Evolutionary conservation across 2,113 vertebrate species (phyloP).

Genomic region (Tyto alba): DNA sequence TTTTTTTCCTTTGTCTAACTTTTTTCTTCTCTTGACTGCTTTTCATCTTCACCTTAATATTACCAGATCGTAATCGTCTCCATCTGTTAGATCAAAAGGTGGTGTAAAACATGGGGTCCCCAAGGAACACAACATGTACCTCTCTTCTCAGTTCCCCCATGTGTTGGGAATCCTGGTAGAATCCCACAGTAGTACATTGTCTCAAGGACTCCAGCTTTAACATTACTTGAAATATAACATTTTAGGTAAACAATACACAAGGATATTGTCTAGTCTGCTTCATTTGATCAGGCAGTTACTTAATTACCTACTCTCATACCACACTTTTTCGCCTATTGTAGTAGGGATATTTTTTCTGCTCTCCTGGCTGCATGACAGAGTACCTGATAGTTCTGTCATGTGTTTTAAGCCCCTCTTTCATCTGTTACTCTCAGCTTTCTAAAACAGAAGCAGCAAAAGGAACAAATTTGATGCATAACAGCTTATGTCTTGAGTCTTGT

Average conservation of each 20-base stretch:
- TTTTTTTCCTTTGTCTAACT: not conserved
- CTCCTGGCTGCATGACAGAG: not conserved
- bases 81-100: not conserved
- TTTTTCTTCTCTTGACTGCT: not conserved
- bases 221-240: not conserved
- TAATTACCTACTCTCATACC: not conserved
- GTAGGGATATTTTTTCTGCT: not conserved
- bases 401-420: not conserved
- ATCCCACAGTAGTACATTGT: not conserved
- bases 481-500: not conserved
- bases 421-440: not conserved
- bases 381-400: not conserved
- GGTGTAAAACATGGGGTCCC: not conserved
- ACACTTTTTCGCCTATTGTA: not conserved
- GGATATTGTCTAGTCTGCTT: not conserved
- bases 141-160: not conserved
- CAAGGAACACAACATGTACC: not conserved
- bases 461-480: not conserved
- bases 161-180: not conserved
- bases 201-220: not conserved
- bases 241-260: not conserved
- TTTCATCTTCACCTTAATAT: not conserved
- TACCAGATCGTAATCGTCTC: not conserved
- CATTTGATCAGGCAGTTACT: not conserved
- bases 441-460: not conserved